Percentiles rank a stretch among this genome's conserved stretches.
phyloP scores from a whole-genome alignment of 2,113 vertebrate species.

The Machaerirhynchus nigripectus region DNA sequence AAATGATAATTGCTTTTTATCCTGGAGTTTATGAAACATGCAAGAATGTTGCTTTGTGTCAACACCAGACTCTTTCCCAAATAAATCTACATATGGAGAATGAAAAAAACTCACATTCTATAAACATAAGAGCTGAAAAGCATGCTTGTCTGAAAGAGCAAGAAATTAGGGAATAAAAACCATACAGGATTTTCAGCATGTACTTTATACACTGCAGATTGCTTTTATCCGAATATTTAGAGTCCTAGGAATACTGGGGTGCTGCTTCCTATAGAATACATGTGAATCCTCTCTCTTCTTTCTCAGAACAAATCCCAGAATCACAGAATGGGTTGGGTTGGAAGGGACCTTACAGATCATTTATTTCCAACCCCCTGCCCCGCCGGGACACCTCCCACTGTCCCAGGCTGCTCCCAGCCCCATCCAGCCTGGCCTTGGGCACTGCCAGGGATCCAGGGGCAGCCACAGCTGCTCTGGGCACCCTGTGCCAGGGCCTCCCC shows the following conservation, averaged over 20 bases:
- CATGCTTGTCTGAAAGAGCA: background rate
- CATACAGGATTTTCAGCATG: background rate
- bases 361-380: background rate
- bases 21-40: background rate
- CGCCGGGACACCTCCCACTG: background rate
- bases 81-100: background rate
- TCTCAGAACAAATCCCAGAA: background rate
- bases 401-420: rapidly evolving
- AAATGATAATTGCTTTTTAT: background rate
- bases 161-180: background rate
- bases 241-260: background rate
- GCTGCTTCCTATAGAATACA: background rate
- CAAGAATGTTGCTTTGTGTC: background rate
- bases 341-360: background rate
- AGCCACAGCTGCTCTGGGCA: background rate
- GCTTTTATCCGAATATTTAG: background rate
- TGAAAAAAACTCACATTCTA: background rate
- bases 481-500: background rate
- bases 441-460: background rate
- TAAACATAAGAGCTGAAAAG: background rate
- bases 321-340: background rate
- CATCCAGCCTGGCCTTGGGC: rapidly evolving
- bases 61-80: background rate
- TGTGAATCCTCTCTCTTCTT: background rate
- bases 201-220: background rate